Base-by-base conservation (phyloP, 2,888 invertebrate genomes). In the Mesochorus sp. region DNA sequence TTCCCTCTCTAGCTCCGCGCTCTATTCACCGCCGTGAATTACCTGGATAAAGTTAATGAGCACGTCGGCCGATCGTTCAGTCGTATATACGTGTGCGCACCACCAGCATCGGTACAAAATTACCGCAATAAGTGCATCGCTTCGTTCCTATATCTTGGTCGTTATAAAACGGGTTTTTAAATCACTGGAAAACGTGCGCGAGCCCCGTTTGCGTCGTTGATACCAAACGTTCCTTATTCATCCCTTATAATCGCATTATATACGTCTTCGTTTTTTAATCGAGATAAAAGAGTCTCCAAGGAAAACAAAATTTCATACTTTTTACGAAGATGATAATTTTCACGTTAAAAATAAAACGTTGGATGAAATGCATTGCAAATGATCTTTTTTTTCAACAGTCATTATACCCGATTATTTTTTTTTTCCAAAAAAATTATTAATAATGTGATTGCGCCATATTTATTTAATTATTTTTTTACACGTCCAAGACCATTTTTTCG, bases 11-110 rank as follows among this genome's bases (percentile, higher is more conserved):
- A 8, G 10, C 51, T 31, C 37, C 26, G 14, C 37, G 31, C 14
- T 44, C 17, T 37, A 39, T 31, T 44, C 26, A 37, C 34, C 59
- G 47, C 39, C 37, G 66, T 73, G 64, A 84, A 85, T 82, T 83
- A 76, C 70, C 79, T 64, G 77, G 80, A 77, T 76, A 75, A 79
- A 77, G 76, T 85, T 85, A 83, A 84, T 81, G 81, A 85, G 81
- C 79, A 6, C 66, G 34, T 39, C 76, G 70, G 68, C 84, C 81
- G 72, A 70, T 80, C 70, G 34, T 49, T 61, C 59, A 64, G 57
- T 44, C 67, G 17, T 44, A 28, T 51, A 72, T 59, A 59, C 70
- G 51, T 47, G 59, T 26, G 39, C 5, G 26, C 6, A 31, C 19
- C 0, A 14, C 19, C 26, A 59, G 26, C 14, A 21, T 17, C 19